Base-by-base conservation (phyloP, 2,888 invertebrate species). In the Pammene aurita region DNA sequence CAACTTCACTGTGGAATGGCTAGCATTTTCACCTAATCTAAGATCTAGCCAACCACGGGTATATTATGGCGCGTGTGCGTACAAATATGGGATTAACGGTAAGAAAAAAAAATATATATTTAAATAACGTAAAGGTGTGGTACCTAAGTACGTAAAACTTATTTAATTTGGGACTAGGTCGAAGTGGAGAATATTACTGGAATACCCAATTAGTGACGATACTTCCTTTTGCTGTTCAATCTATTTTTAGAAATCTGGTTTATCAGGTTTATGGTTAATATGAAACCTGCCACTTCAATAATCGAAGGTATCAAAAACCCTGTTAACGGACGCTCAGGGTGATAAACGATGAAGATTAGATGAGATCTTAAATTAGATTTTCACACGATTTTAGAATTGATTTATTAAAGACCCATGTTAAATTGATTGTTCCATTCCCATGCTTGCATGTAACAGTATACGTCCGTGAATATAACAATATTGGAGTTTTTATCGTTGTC, bases 11-110 rank as follows among this genome's bases (percentile, higher is more conserved):
- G 54, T 60, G 68, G 74, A 72, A 74, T 77, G 73, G 72, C 26
- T 75, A 66, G 63, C 64, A 76, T 79, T 78, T 80, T 79, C 77
- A 77, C 74, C 72, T 71, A 61, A 74, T 76, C 75, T 73, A 52
- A 35, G 72, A 75, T 72, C 52, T 55, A 71, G 44, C 52, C 50
- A 70, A 76, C 41, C 58, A 14, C 10, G 9, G n/a, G 14, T 34
- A 10, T 61, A n/a, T n/a, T n/a, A 61, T 38, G 38, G 11, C 48
- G 14, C 9, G 16, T 16, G 48, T 38, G 38, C 9, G 38, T 38
- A 38, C 9, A 9, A 7, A 38, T 7, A 14, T 46, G 46, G 46
- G n/a, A 14, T 14, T 7, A 14, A 46, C 38, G 10, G 35, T 38
- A 26, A 26, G 26, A 26, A 26, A 26, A 26, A 26, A 26, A 26